Evolutionary conservation across 37 sponge, comb jelly and placozoan genomes (phyloP), one percentile per base, ranked within the genome.

Genomic region (Spongia lamella): DNA sequence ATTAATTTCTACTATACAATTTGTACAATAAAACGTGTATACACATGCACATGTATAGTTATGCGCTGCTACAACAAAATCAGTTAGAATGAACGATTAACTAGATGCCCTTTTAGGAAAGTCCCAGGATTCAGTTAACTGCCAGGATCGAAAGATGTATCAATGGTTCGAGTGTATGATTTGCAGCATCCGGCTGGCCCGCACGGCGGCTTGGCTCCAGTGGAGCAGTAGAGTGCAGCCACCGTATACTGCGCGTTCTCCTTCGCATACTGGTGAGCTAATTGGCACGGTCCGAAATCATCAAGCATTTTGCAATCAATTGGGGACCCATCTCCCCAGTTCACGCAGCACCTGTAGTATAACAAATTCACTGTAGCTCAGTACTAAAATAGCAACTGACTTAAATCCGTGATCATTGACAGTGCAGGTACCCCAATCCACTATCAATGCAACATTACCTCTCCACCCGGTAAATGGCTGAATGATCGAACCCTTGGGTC

Each of bases 381-480:
- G 13, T n/a, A n/a, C n/a, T n/a, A n/a, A 19, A 5, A 5, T 29
- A 13, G 17, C 26, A 15, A 30, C 77, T 67, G 53, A 78, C 79
- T 54, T 31, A 56, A 55, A 78, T 37, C 68, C 68, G 29, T 56
- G n/a, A 37, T 66, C 67, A 56, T 20, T 38, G 1, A 35, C 7
- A 11, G 79, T 66, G 67, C 79, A 78, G 31, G 1, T 1, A 3
- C 79, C 79, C 66, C 67, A 78, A 19, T 78, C 68, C 13, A 78
- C 59, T 5, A 78, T 78, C 54, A 78, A 39, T 21, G 79, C 79
- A 52, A 30, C 79, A 33, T 78, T 78, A 1, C 79, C 79, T 33
- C 79, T 66, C 54, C 52, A 78, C n/a, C 79, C 79, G 11, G 39
- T 39, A 47, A 78, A 66, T 16, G 79, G 60, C 56, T 78, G 68